Conservation (phyloP, 2,888 invertebrate genomes). For the Spialia ferax region DNA sequence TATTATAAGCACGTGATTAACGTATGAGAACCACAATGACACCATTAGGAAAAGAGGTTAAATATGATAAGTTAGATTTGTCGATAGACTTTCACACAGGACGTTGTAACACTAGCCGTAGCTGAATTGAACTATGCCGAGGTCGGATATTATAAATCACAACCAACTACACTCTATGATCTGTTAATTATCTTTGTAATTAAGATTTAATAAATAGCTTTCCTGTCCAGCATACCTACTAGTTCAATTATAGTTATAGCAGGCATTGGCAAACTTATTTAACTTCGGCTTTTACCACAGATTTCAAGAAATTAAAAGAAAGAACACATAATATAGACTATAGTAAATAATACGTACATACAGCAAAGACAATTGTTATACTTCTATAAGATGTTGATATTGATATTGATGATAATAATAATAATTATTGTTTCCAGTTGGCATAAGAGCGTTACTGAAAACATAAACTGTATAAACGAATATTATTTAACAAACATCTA, state of each 20-base stretch:
- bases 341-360: background rate
- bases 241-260: too few species aligned
- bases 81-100: background rate
- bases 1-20: too few species aligned
- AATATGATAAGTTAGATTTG: background rate
- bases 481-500: background rate
- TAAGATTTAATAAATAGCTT: background rate
- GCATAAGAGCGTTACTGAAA: background rate
- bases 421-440: background rate
- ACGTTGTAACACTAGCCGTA: background rate
- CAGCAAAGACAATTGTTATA: background rate
- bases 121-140: background rate
- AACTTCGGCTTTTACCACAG: too few species aligned
- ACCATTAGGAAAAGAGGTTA: background rate
- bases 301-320: background rate
- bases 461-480: background rate
- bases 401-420: background rate
- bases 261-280: too few species aligned
- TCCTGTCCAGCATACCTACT: too few species aligned
- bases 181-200: background rate
- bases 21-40: too few species aligned
- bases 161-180: background rate
- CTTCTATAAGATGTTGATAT: background rate
- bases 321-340: too few species aligned
- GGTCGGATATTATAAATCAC: background rate